These are phyloP conservation scores for Muscina levida DNA, from an alignment of 2,888 invertebrate species.

Conservation along the genomic window DNA sequence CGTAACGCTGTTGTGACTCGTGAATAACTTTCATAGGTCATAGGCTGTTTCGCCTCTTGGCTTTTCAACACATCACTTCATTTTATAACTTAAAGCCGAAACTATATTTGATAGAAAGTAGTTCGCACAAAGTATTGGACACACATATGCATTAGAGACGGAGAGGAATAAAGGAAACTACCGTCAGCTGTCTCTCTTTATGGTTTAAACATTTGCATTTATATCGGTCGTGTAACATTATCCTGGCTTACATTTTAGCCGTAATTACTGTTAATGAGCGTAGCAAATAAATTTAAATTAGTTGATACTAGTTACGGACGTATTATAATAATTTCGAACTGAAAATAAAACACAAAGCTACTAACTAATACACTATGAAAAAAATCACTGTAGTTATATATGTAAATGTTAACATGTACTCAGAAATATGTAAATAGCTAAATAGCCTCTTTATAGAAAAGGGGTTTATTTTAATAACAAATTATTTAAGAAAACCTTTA, in stretches of 20 bases:
- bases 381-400: no score
- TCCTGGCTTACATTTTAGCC: slow-evolving; percentile 53
- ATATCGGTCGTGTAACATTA: slow-evolving; percentile 28
- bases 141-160: not conserved
- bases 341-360: not conserved
- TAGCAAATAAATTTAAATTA: slow-evolving; percentile 58
- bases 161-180: not conserved
- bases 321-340: slow-evolving; percentile 27
- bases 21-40: not conserved
- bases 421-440: no score
- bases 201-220: slow-evolving; percentile 48
- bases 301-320: slow-evolving; percentile 44
- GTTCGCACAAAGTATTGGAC: not conserved
- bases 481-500: no score
- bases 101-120: not conserved
- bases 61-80: slow-evolving; percentile 42
- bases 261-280: slow-evolving; percentile 59
- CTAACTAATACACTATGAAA: no score
- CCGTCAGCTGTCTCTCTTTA: not conserved
- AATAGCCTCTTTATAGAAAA: no score
- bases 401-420: no score
- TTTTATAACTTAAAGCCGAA: not conserved
- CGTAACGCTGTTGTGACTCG: no score
- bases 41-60: not conserved
- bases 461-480: no score